Evolutionary conservation across 2,888 invertebrate genomes (phyloP).

Genomic region (Minunthozetes semirufus): DNA sequence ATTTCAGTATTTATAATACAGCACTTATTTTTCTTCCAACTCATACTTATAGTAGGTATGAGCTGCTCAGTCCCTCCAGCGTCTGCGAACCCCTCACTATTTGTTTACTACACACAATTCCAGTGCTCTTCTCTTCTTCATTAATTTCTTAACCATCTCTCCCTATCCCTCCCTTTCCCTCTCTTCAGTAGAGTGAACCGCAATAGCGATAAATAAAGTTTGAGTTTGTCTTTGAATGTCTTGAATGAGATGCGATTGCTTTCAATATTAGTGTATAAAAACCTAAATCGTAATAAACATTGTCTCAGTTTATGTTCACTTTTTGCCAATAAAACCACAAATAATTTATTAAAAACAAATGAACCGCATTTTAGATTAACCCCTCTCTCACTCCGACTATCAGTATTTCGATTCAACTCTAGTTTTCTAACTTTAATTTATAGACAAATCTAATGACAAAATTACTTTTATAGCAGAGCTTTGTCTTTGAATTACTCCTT

Average conservation of each 20-base stretch:
- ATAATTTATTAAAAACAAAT: slow-evolving; percentile 18
- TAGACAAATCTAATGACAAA: neutral
- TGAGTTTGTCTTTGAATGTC: neutral
- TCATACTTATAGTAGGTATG: neutral
- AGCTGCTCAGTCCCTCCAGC: neutral
- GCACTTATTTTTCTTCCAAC: neutral
- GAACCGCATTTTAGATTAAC: neutral
- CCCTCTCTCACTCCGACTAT: no score
- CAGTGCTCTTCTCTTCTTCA: no score
- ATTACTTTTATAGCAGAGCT: neutral
- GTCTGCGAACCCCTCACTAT: no score
- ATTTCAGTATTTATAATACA: slow-evolving; percentile 2
- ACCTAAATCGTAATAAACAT: slow-evolving; percentile 11
- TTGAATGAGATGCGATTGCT: neutral
- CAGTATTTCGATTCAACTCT: neutral
- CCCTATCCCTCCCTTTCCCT: neutral
- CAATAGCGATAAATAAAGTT: slow-evolving; percentile 14
- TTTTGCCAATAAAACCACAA: neutral
- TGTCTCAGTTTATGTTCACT: neutral
- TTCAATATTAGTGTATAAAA: neutral
- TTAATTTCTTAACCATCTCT: no score
- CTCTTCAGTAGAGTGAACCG: neutral
- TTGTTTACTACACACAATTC: no score
- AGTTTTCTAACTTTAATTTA: neutral
- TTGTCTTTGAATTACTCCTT: neutral